Evolutionary conservation across 2,113 vertebrate genomes (phyloP).

Genomic region (Hydropotes inermis): DNA sequence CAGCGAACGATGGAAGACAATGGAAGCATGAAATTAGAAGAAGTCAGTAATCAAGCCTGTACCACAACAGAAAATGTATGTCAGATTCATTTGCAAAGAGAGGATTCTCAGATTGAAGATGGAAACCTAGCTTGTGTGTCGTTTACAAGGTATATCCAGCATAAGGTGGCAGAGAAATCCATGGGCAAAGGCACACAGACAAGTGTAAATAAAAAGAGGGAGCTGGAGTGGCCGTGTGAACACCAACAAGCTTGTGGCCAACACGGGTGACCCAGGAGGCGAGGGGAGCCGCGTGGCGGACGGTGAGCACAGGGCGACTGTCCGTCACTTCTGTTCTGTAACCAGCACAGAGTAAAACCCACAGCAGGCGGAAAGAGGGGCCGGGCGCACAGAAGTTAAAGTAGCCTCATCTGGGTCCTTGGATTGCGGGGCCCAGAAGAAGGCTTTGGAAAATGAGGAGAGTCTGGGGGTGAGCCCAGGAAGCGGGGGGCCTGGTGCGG

Average conservation of each 20-base stretch:
- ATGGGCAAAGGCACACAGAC: accelerated
- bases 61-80: accelerated
- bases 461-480: neutral
- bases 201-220: accelerated
- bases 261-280: accelerated
- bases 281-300: accelerated
- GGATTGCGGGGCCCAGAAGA: accelerated
- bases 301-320: accelerated
- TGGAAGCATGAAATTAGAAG: accelerated
- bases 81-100: neutral
- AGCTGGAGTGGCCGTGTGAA: accelerated
- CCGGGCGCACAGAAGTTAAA: accelerated
- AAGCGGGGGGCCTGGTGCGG: accelerated
- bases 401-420: accelerated
- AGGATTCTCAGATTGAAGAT: neutral
- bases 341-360: neutral
- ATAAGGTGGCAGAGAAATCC: accelerated
- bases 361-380: neutral
- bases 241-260: accelerated
- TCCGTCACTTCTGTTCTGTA: accelerated
- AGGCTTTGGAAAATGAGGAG: accelerated
- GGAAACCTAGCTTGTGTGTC: accelerated
- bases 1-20: no score
- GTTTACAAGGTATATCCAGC: accelerated
- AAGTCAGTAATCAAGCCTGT: accelerated